Percentiles rank a stretch among this genome's conserved stretches.
Conservation (phyloP, 1,140 invertebrate species). For the Bombus huntii region DNA sequence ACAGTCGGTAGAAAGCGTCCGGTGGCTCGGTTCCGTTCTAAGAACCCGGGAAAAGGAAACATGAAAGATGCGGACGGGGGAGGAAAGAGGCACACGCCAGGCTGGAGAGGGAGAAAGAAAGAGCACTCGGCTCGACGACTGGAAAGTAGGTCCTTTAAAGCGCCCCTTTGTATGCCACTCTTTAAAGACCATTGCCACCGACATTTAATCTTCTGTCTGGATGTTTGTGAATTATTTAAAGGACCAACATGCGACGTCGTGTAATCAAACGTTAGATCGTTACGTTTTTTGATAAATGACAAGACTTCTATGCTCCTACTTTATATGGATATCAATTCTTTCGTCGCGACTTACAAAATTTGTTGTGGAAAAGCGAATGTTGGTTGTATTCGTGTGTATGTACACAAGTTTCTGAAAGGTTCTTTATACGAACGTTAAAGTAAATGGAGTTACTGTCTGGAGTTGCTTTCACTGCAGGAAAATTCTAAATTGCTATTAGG, state of each 20-base stretch:
- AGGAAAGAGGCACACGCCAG: not conserved
- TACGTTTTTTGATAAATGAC: not conserved
- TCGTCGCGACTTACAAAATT: no score
- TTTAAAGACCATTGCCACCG: constrained; percentile 42
- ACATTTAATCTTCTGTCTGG: constrained; percentile 37
- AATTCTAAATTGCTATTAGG: not conserved
- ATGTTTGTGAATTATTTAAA: constrained; percentile 40
- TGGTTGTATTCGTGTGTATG: not conserved
- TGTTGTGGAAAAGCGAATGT: no score
- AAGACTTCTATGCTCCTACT: no score
- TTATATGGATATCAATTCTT: not conserved
- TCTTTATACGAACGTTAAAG: not conserved
- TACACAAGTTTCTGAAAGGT: not conserved
- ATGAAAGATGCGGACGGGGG: not conserved
- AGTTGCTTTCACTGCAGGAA: not conserved
- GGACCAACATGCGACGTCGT: not conserved
- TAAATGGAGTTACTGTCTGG: not conserved
- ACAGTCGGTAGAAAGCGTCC: constrained; percentile 23
- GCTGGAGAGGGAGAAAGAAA: constrained; percentile 6
- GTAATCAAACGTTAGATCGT: not conserved
- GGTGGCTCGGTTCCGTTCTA: constrained; percentile 28
- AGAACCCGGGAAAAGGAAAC: constrained; percentile 41
- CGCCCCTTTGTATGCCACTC: constrained; percentile 37
- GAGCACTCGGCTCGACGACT: constrained; percentile 42
- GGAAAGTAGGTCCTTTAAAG: constrained; percentile 66